These are phyloP conservation scores for Pelochelys cantorii DNA, from an alignment of 2,797 vertebrate species.

Conservation along the genomic window DNA sequence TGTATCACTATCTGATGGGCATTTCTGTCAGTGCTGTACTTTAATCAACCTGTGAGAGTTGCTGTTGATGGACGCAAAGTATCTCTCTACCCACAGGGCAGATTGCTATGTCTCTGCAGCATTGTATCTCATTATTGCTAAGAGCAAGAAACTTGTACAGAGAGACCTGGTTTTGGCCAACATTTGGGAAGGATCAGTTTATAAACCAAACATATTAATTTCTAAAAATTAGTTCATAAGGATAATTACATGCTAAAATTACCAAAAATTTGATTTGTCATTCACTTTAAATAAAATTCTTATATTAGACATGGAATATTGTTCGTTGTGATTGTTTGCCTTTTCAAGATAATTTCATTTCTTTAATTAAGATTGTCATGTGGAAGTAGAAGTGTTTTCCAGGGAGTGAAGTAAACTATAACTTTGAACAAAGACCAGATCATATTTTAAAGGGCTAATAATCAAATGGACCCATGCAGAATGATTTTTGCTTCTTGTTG, in stretches of 20 bases:
- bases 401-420: not conserved
- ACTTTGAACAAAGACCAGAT: not conserved
- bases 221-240: not conserved
- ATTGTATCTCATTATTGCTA: not conserved
- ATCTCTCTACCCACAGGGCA: not conserved
- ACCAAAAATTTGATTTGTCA: not conserved
- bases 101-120: not conserved
- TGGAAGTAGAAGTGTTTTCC: not conserved
- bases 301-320: not conserved
- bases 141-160: not conserved
- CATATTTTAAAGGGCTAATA: not conserved
- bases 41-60: not conserved
- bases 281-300: not conserved
- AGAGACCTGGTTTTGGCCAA: not conserved
- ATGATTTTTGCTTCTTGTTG: not conserved
- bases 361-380: accelerated
- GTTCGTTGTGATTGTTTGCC: not conserved
- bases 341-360: not conserved
- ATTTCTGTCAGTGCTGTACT: not conserved
- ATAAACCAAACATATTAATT: not conserved
- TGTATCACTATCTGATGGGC: not conserved
- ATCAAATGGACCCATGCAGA: not conserved
- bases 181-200: not conserved
- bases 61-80: not conserved
- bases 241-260: not conserved